Conservation (phyloP, 1,140 invertebrate genomes). For the Drosophila orosa region DNA sequence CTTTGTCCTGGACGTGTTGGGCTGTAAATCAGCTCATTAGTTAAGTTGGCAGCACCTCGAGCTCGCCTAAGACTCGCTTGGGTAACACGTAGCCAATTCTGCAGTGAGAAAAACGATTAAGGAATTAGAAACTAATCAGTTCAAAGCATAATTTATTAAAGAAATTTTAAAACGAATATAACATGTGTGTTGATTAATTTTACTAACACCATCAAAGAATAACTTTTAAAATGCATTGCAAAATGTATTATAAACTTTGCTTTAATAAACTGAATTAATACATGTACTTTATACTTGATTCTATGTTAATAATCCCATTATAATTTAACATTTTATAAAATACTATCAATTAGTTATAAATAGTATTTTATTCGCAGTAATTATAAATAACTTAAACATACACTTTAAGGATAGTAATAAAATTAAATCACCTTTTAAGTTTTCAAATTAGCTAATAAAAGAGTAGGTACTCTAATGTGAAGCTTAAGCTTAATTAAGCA, state of each 20-base stretch:
- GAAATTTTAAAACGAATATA: background rate
- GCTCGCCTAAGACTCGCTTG: slow-evolving; percentile 20
- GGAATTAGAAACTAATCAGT: background rate
- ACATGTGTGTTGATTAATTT: too few relatives aligned
- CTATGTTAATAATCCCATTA: too few relatives aligned
- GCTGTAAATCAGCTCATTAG: slow-evolving; percentile 83
- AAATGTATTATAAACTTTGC: too few relatives aligned
- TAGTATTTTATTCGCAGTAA: background rate
- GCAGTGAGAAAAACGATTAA: slow-evolving; percentile 10
- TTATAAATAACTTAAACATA: background rate
- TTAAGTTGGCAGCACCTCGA: slow-evolving; percentile 66
- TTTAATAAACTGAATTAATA: background rate
- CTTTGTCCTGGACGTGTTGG: slow-evolving; percentile 63
- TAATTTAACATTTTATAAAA: too few relatives aligned
- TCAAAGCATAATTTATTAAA: background rate
- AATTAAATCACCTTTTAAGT: background rate
- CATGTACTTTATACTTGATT: too few relatives aligned
- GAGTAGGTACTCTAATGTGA: too few relatives aligned
- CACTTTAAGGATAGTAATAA: background rate
- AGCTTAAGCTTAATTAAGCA: too few relatives aligned
- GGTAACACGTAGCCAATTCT: slow-evolving; percentile 14
- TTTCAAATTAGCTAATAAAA: background rate
- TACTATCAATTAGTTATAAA: background rate
- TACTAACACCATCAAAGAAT: too few relatives aligned
- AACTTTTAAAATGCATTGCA: background rate